Evolutionary conservation across 2,888 invertebrate genomes (phyloP), one percentile per base, ranked within the genome.

Genomic region (Schrankia costaestrigalis): DNA sequence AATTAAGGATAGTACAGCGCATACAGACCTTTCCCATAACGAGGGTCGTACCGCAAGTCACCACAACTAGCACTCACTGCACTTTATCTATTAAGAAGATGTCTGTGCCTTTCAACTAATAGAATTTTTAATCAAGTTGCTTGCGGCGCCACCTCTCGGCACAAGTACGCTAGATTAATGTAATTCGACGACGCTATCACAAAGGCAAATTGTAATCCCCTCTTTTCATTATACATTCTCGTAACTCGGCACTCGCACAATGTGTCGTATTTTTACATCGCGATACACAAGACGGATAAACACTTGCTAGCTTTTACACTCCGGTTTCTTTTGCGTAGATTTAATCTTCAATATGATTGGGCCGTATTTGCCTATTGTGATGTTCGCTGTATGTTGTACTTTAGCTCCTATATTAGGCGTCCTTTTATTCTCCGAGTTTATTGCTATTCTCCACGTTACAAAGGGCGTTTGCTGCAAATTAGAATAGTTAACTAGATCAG

Each of bases 101-200:
- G 77, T 78, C 82, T 76, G 72, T 68, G 78, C 78, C 78, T 85
- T 86, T 83, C 74, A 81, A 84, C 83, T 85, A 87, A 86, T 86
- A 86, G 85, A 84, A 84, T 86, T 84, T 86, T 87, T 85, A 86
- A 86, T 86, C 84, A 86, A 80, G 83, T 84, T 77, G 78, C 70
- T 80, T 77, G 82, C 71, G 81, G 73, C 71, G 72, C 73, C 74
- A 63, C 10, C 67, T 68, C 63, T 50, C 69, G 65, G 71, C 74
- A 65, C 75, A 71, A 74, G 72, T 67, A 65, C 79, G 76, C 78
- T 81, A 78, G 82, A 84, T 84, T 86, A 86, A 87, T 87, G 85
- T 84, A 85, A 87, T 86, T 85, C 82, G 82, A 83, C 78, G 75
- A 77, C 76, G 81, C 74, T 76, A 73, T 85, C 83, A 86, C 85